Conservation (phyloP, 2,888 invertebrate species). For the Julus scanicus region DNA sequence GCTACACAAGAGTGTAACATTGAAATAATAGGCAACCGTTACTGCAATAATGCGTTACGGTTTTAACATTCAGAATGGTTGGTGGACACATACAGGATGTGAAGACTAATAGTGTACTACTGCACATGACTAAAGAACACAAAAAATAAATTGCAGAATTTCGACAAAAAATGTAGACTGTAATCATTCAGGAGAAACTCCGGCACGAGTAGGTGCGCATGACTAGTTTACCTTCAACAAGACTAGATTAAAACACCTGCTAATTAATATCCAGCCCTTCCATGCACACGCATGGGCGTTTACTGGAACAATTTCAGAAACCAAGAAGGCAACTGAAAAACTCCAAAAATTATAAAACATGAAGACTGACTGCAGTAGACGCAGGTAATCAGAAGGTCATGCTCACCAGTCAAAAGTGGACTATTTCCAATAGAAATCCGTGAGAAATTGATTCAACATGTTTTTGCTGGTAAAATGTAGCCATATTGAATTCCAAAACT, state of each 20-base stretch:
- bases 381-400: neutral
- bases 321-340: neutral
- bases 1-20: neutral
- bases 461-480: neutral
- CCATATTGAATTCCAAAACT: neutral
- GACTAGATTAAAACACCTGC: neutral
- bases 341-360: neutral
- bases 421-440: constrained; percentile 3
- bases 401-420: neutral
- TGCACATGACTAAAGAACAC: neutral
- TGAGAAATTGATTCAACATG: neutral
- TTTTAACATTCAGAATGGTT: neutral
- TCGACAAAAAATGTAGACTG: neutral
- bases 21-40: neutral
- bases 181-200: neutral
- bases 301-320: neutral
- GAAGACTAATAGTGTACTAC: neutral
- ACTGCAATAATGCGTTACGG: neutral
- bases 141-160: neutral
- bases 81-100: neutral
- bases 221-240: neutral
- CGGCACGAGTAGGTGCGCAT: neutral
- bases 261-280: neutral
- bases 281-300: neutral
- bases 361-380: neutral